phyloP scores from a whole-genome alignment of 2,888 invertebrate genomes.

The Gerris lacustris region DNA sequence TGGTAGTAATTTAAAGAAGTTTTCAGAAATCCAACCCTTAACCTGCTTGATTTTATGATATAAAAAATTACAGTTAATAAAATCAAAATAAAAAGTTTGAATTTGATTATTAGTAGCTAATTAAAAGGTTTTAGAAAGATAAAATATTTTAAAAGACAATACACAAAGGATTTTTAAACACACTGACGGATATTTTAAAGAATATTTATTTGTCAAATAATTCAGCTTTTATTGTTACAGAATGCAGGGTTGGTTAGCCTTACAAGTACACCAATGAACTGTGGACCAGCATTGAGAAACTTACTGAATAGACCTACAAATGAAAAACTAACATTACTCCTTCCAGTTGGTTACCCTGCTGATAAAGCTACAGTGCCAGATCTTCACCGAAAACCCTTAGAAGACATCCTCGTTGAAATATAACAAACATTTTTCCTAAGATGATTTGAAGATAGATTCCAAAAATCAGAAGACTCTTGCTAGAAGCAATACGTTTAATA shows the following conservation, averaged over 20 bases:
- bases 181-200: too few relatives aligned
- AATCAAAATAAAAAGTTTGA: too few relatives aligned
- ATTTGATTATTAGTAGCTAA: too few relatives aligned
- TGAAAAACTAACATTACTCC: slow-evolving; percentile 66
- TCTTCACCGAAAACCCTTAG: slow-evolving; percentile 55
- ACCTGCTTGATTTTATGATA: slow-evolving; percentile 11
- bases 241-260: slow-evolving; percentile 75
- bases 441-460: background rate
- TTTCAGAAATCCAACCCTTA: too few relatives aligned
- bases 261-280: slow-evolving; percentile 83
- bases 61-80: too few relatives aligned
- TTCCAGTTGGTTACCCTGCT: slow-evolving; percentile 78
- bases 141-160: too few relatives aligned
- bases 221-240: slow-evolving; percentile 38
- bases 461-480: too few relatives aligned
- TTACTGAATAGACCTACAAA: slow-evolving; percentile 63
- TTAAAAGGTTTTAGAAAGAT: too few relatives aligned
- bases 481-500: too few relatives aligned
- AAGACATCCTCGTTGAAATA: slow-evolving; percentile 58
- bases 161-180: too few relatives aligned
- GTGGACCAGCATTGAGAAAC: slow-evolving; percentile 63
- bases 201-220: too few relatives aligned
- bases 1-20: background rate
- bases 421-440: slow-evolving; percentile 28
- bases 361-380: slow-evolving; percentile 65